phyloP scores from a whole-genome alignment of 2,888 invertebrate species.

The Perithous albicinctus region DNA sequence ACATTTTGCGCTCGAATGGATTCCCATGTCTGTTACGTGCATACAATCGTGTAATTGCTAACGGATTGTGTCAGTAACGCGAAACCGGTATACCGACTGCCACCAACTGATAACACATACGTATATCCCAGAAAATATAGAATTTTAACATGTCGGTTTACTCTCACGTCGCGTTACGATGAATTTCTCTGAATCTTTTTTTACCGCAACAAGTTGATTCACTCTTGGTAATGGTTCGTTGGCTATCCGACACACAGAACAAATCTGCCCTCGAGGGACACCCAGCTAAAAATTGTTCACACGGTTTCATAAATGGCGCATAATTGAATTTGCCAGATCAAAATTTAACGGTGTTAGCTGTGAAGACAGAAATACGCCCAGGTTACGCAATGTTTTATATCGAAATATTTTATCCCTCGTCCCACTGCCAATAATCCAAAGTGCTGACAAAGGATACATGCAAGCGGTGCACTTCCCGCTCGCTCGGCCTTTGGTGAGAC shows the following conservation, averaged over 20 bases:
- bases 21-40: slow-evolving; percentile 43
- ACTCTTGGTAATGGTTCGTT: too few relatives aligned
- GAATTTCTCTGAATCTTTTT: not conserved
- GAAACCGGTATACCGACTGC: not conserved
- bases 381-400: not conserved
- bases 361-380: not conserved
- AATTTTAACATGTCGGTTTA: not conserved
- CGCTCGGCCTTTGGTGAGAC: slow-evolving; percentile 11
- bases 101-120: not conserved
- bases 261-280: not conserved
- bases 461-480: not conserved
- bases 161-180: not conserved
- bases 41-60: slow-evolving; percentile 26
- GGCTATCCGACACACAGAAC: too few relatives aligned
- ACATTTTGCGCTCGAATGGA: slow-evolving; percentile 36
- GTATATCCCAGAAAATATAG: not conserved
- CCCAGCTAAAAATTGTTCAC: too few relatives aligned
- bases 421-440: slow-evolving; percentile 36
- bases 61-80: slow-evolving; percentile 13
- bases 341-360: too few relatives aligned
- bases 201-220: not conserved
- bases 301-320: not conserved
- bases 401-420: slow-evolving; percentile 19
- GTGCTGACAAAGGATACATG: slow-evolving; percentile 12
- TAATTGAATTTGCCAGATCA: too few relatives aligned